Conservation (phyloP, 1,140 invertebrate species). For the Coptotermes formosanus region DNA sequence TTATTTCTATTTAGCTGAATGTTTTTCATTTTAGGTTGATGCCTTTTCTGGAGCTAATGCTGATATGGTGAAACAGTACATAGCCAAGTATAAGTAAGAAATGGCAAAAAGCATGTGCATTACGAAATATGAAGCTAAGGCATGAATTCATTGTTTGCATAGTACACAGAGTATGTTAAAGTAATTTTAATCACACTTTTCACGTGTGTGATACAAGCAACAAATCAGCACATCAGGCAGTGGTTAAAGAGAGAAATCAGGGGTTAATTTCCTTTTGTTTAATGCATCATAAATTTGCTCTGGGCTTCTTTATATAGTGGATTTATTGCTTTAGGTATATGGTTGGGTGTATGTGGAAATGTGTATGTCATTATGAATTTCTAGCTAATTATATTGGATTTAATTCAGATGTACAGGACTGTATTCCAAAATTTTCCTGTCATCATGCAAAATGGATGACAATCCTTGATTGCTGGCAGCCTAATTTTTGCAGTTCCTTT, state of each 20-base stretch:
- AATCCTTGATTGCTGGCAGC: no score
- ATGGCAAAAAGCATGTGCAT: neutral
- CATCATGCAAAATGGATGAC: no score
- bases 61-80: constrained; percentile 64
- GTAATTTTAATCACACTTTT: neutral
- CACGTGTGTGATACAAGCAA: neutral
- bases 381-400: neutral
- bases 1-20: no score
- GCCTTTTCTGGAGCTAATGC: constrained; percentile 79
- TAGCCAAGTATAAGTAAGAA: constrained; percentile 57
- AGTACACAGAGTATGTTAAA: neutral
- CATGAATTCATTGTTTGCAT: neutral
- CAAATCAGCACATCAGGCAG: neutral
- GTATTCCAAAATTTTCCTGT: no score
- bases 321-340: neutral
- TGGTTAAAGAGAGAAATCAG: neutral
- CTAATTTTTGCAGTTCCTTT: no score
- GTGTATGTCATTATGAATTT: neutral
- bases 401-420: no score
- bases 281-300: neutral
- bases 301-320: neutral
- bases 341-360: neutral
- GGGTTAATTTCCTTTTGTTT: neutral
- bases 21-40: constrained; percentile 50
- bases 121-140: neutral